These are phyloP conservation scores for Anneissia japonica DNA, from an alignment of 35 echinoderm and acorn worm genomes.

Conservation along the genomic window DNA sequence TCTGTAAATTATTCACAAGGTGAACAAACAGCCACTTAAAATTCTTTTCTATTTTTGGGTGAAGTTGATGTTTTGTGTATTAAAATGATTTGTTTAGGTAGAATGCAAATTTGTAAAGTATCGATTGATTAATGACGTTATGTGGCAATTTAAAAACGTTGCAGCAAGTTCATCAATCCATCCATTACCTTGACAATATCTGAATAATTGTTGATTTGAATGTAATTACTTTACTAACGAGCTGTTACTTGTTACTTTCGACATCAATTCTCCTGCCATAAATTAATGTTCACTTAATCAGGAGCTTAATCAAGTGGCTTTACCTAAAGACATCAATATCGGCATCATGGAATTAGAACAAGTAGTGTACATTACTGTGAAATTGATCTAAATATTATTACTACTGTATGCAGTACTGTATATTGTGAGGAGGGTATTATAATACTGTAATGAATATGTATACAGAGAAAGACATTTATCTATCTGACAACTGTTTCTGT, in stretches of 20 bases:
- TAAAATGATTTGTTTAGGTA: neutral
- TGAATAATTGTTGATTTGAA: slow-evolving; percentile 2
- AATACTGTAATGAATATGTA: too few species aligned
- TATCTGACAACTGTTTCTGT: too few species aligned
- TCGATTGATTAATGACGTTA: neutral
- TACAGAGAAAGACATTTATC: too few species aligned
- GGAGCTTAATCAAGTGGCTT: neutral
- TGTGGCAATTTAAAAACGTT: neutral
- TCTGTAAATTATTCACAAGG: neutral
- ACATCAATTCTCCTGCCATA: neutral
- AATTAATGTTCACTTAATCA: neutral
- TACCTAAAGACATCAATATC: neutral
- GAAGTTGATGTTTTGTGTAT: neutral
- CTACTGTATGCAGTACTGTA: too few species aligned
- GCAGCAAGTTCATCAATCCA: neutral
- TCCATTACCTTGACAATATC: neutral
- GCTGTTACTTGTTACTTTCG: neutral
- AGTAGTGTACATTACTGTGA: too few species aligned
- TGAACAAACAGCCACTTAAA: neutral
- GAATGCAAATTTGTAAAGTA: neutral
- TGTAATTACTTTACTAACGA: neutral
- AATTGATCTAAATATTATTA: too few species aligned
- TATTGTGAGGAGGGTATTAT: too few species aligned
- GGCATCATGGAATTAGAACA: neutral
- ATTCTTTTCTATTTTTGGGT: neutral